A percentile compares a stretch with the other conserved stretches of the same genome.
Conservation (phyloP, 2,888 invertebrate genomes). For the Lasioglossum morio region DNA sequence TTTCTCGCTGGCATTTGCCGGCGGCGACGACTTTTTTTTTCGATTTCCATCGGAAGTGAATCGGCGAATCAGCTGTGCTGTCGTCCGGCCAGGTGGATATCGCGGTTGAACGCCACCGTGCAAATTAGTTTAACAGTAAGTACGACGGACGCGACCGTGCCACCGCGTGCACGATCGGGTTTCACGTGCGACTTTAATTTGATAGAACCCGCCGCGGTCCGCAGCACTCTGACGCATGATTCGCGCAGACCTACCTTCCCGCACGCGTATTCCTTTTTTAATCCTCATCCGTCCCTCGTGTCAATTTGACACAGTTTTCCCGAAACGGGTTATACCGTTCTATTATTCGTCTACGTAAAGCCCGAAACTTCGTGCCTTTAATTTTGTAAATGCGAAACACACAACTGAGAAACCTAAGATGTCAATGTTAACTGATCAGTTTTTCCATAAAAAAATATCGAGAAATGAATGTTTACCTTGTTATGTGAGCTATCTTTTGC, state of each 20-base stretch:
- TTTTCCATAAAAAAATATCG: too few species aligned
- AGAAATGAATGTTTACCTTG: too few species aligned
- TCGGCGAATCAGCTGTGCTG: slow-evolving; percentile 1
- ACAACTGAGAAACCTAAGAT: too few species aligned
- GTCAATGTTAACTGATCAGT: too few species aligned
- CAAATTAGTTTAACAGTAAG: slow-evolving; percentile 37
- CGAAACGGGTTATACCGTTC: too few species aligned
- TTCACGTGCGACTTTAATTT: slow-evolving; percentile 1
- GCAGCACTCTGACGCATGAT: slow-evolving; percentile 4
- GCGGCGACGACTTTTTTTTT: slow-evolving; percentile 47
- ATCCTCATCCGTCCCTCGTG: too few species aligned
- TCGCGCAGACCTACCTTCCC: background rate
- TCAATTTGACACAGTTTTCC: too few species aligned
- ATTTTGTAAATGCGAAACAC: too few species aligned
- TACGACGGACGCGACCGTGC: background rate
- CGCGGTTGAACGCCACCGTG: background rate
- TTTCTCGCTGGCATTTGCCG: slow-evolving; percentile 61
- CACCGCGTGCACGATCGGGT: background rate
- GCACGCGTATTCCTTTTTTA: too few species aligned
- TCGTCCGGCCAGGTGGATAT: background rate
- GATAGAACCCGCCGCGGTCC: background rate
- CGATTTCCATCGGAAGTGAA: background rate
- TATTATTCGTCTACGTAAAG: too few species aligned
- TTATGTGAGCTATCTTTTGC: too few species aligned
- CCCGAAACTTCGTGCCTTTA: too few species aligned